phyloP scores from a whole-genome alignment of 2,888 invertebrate genomes.

The Caenorhabditis panamensis region DNA sequence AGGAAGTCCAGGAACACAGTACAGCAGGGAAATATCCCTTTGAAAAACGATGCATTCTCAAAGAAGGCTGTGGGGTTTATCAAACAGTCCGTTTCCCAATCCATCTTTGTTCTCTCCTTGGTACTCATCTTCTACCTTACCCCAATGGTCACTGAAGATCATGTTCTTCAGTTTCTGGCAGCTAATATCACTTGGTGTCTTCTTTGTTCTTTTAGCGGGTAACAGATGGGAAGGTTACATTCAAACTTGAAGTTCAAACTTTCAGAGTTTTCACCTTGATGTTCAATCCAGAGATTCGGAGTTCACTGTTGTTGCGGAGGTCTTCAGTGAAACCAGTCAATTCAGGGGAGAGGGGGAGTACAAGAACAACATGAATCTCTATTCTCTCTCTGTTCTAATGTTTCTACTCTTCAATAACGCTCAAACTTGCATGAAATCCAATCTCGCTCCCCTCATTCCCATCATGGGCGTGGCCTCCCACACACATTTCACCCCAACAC shows the following conservation, averaged over 20 bases:
- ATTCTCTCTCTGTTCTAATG: too few species aligned
- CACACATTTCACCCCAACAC: too few species aligned
- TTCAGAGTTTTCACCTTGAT: constrained; percentile 2
- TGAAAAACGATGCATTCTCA: constrained; percentile 6
- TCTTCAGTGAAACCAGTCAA: too few species aligned
- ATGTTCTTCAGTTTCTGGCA: neutral
- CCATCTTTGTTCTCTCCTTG: neutral
- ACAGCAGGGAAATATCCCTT: neutral
- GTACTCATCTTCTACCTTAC: constrained; percentile 4
- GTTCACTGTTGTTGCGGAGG: too few species aligned
- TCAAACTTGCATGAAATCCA: too few species aligned
- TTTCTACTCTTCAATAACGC: too few species aligned
- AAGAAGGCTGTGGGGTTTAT: constrained; percentile 36
- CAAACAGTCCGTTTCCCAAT: constrained; percentile 31
- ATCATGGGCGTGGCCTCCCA: too few species aligned
- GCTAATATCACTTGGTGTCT: constrained; percentile 10
- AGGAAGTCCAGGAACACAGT: constrained; percentile 11
- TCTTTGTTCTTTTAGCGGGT: constrained; percentile 18
- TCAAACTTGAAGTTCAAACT: too few species aligned
- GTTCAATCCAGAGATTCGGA: constrained; percentile 29
- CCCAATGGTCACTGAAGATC: neutral
- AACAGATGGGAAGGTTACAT: too few species aligned
- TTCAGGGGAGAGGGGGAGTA: too few species aligned
- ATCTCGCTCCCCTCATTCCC: too few species aligned
- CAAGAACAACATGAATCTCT: too few species aligned